Conservation (phyloP, 2,797 vertebrate species). For the Macropodus opercularis region DNA sequence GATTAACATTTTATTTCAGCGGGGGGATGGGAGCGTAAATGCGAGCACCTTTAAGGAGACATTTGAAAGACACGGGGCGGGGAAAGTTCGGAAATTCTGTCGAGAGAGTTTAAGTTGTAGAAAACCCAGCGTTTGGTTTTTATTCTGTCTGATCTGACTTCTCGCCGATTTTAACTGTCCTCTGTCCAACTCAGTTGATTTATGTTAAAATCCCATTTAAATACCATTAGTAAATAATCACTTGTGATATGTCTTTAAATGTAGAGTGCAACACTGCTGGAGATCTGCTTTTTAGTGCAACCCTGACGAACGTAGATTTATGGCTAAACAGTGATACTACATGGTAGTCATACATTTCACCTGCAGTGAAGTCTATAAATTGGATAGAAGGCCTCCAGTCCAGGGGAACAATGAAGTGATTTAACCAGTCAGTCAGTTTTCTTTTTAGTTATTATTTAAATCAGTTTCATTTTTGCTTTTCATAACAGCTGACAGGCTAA, state of each 20-base stretch:
- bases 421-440: too few relatives aligned
- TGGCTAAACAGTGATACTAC: too few relatives aligned
- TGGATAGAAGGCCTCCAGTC: too few relatives aligned
- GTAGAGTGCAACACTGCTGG: too few relatives aligned
- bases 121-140: slow-evolving; percentile 42
- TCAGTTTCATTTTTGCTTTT: neutral
- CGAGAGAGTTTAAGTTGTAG: slow-evolving; percentile 59
- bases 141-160: slow-evolving; percentile 20
- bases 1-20: slow-evolving; percentile 74
- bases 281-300: neutral
- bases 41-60: slow-evolving; percentile 78
- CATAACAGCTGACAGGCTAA: neutral
- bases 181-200: neutral
- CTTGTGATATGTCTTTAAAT: too few relatives aligned
- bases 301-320: neutral
- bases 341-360: too few relatives aligned
- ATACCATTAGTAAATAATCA: neutral
- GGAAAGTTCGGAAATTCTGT: slow-evolving; percentile 49
- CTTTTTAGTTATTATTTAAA: too few relatives aligned
- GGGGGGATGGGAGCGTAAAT: slow-evolving; percentile 38
- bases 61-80: slow-evolving; percentile 77
- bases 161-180: slow-evolving; percentile 6
- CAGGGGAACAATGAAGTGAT: too few relatives aligned
- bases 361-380: too few relatives aligned
- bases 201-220: neutral